Conservation (phyloP, 2,797 vertebrate species). For the Anguilla pacifica region DNA sequence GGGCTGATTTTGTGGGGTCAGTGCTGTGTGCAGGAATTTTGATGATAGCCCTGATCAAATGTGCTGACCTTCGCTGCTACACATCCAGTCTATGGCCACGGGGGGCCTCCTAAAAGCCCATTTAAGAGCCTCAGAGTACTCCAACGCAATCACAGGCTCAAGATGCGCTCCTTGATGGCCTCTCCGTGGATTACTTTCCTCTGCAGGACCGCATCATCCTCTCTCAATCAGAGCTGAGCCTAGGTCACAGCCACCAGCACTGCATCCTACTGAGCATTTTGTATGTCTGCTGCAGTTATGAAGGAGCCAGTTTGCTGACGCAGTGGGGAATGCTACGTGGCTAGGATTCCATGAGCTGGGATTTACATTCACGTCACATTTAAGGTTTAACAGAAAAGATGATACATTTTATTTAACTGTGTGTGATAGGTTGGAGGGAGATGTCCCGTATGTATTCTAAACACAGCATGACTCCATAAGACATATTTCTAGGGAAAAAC, state of each 20-base stretch:
- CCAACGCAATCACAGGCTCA: neutral
- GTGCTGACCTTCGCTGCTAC: neutral
- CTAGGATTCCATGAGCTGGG: neutral
- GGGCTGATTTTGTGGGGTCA: neutral
- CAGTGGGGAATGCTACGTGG: neutral
- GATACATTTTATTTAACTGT: neutral
- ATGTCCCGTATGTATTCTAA: neutral
- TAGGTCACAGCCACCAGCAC: neutral
- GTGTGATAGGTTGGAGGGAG: neutral
- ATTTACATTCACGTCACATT: conserved; percentile 14
- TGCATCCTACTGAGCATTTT: neutral
- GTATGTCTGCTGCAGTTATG: neutral
- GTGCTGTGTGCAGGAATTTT: neutral
- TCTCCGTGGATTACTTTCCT: conserved; percentile 4
- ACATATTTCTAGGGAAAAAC: neutral
- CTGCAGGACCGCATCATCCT: neutral
- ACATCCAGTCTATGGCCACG: neutral
- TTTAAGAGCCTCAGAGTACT: neutral
- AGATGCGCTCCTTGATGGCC: neutral
- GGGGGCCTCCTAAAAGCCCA: conserved; percentile 2
- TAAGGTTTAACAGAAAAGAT: conserved; percentile 32
- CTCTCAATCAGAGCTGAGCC: neutral
- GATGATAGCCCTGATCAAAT: neutral
- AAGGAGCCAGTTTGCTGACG: conserved; percentile 6
- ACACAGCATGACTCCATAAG: neutral